These are phyloP conservation scores for Leptestheria dahalacensis DNA, from an alignment of 1,140 invertebrate genomes.

Conservation along the genomic window DNA sequence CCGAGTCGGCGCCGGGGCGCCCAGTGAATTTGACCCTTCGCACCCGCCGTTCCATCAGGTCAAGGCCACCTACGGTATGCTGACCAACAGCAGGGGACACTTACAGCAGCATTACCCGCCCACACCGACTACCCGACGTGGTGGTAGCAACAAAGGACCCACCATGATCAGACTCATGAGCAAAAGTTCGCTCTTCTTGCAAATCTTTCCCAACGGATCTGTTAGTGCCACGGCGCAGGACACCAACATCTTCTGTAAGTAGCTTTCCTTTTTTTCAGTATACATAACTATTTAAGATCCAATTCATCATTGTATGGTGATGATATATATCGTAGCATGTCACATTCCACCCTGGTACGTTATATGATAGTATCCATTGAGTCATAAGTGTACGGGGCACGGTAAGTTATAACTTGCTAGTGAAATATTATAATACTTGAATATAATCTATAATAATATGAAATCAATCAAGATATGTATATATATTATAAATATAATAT, in stretches of 20 bases:
- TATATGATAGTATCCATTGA: too few species aligned
- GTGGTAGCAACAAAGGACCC: neutral
- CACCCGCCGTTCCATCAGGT: slow-evolving; percentile 10
- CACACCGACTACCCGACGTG: neutral
- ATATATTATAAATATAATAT: too few species aligned
- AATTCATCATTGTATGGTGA: too few species aligned
- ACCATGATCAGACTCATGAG: neutral
- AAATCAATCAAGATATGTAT: too few species aligned
- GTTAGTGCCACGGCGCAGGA: neutral
- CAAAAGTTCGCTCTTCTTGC: neutral
- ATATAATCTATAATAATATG: too few species aligned
- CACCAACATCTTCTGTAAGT: neutral
- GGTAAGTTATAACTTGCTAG: too few species aligned
- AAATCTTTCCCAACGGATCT: neutral
- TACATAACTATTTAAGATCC: neutral
- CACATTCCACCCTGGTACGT: too few species aligned
- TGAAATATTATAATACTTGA: too few species aligned
- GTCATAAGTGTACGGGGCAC: too few species aligned
- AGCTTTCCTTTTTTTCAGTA: neutral
- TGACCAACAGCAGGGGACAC: neutral
- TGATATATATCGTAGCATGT: too few species aligned
- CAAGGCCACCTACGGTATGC: neutral
- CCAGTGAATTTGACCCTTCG: slow-evolving; percentile 3
- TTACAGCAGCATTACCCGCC: neutral
- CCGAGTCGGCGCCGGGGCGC: neutral